A percentile compares a stretch with the other conserved stretches of the same genome.
phyloP scores from a whole-genome alignment of 92 coral and sea anemone species.

The Siderastrea siderea region DNA sequence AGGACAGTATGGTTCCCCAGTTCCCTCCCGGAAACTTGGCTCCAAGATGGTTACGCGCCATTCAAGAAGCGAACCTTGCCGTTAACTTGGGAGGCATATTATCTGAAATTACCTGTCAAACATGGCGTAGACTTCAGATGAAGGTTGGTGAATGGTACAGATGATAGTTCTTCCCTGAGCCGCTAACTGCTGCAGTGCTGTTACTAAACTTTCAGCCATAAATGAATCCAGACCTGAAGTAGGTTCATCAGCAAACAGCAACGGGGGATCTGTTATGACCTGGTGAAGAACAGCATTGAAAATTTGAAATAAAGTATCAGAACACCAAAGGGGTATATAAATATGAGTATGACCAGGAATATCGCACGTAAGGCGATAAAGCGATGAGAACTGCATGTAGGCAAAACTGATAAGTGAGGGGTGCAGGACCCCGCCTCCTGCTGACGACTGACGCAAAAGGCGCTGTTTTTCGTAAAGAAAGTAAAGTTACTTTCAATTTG shows the following conservation, averaged over 20 bases:
- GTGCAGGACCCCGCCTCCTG: too few relatives aligned
- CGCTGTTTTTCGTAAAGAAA: too few relatives aligned
- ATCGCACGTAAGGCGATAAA: too few relatives aligned
- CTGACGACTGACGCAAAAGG: too few relatives aligned
- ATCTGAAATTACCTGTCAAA: conserved; percentile 79
- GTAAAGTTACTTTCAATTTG: too few relatives aligned
- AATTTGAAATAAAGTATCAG: not conserved
- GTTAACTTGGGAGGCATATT: not conserved
- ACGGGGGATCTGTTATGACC: conserved; percentile 79
- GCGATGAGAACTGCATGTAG: too few relatives aligned
- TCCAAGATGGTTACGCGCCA: not conserved
- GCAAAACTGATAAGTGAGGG: too few relatives aligned
- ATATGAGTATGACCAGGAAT: not conserved
- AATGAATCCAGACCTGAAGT: conserved; percentile 92
- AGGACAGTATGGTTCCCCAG: too few relatives aligned
- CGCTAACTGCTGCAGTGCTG: conserved; percentile 88
- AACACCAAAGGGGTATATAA: not conserved
- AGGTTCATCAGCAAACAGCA: conserved; percentile 95
- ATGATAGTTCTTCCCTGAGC: conserved; percentile 87
- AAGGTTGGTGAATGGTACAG: conserved; percentile 95
- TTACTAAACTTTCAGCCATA: conserved; percentile 84
- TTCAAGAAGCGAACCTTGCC: not conserved
- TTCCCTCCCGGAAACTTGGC: not conserved
- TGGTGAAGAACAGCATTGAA: conserved; percentile 5
- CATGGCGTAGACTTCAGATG: conserved; percentile 95